A percentile compares a stretch with the other conserved stretches of the same genome.
These are phyloP conservation scores for Stenurella melanura DNA, from an alignment of 2,888 invertebrate genomes.

Conservation along the genomic window DNA sequence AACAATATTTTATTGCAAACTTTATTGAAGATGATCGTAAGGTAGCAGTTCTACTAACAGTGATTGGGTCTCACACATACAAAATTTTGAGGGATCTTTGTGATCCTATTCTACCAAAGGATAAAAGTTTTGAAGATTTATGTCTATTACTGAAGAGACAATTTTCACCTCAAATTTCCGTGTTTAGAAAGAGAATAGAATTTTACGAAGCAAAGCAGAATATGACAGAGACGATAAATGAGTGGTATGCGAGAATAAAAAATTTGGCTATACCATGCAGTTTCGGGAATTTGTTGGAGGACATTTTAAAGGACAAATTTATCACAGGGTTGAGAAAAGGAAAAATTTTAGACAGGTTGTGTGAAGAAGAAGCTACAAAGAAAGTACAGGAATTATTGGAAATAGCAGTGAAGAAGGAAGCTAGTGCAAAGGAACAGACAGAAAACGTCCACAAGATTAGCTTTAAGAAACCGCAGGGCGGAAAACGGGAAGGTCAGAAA, in stretches of 20 bases:
- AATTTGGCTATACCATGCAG: neutral
- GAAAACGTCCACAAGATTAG: neutral
- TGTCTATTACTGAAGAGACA: neutral
- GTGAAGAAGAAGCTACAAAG: too few relatives aligned
- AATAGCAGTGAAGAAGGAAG: neutral
- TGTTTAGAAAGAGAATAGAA: too few relatives aligned
- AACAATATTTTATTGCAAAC: constrained; percentile 13
- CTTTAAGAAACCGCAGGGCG: neutral
- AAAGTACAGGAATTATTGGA: neutral
- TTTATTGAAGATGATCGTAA: neutral
- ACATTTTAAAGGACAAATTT: neutral
- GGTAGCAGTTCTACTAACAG: neutral
- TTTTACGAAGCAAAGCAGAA: too few relatives aligned
- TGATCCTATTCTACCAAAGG: too few relatives aligned
- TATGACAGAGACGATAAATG: too few relatives aligned
- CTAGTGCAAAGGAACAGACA: neutral
- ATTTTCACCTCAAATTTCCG: neutral
- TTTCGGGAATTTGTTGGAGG: neutral
- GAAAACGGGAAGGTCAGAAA: neutral
- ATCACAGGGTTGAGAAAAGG: too few relatives aligned
- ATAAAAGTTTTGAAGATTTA: constrained; percentile 3
- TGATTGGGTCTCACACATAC: neutral
- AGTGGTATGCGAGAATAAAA: too few relatives aligned
- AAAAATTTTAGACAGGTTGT: too few relatives aligned
- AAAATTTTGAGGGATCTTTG: too few relatives aligned